These are phyloP conservation scores for Meiosimyza decipiens DNA, from an alignment of 2,888 invertebrate genomes.

Conservation along the genomic window DNA sequence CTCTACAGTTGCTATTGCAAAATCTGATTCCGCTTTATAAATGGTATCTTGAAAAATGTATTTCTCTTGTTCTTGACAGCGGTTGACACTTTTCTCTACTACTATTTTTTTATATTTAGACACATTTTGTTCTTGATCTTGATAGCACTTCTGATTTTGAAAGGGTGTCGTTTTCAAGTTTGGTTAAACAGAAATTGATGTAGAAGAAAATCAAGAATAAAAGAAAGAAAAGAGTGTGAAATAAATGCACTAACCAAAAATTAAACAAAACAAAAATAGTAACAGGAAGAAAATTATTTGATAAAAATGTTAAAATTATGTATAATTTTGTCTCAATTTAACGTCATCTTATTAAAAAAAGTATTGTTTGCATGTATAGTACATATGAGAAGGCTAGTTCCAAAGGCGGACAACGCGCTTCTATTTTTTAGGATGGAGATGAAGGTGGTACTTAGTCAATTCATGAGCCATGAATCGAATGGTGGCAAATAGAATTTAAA, in stretches of 20 bases:
- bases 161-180: no score
- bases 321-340: slow-evolving; percentile 21
- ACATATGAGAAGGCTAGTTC: neutral
- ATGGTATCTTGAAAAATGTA: neutral
- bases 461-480: no score
- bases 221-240: slow-evolving; percentile 14
- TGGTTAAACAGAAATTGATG: neutral
- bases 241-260: neutral
- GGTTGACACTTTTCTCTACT: slow-evolving; percentile 21
- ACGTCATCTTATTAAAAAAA: slow-evolving; percentile 18
- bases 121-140: slow-evolving; percentile 25
- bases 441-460: no score
- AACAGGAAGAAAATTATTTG: slow-evolving; percentile 12
- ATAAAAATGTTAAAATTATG: slow-evolving; percentile 23
- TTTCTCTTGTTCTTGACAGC: slow-evolving; percentile 1
- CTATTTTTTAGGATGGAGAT: no score
- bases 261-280: slow-evolving; percentile 10
- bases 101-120: slow-evolving; percentile 31
- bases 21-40: slow-evolving; percentile 8
- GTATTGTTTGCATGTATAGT: slow-evolving; percentile 19
- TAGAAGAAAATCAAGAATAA: slow-evolving; percentile 18
- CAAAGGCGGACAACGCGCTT: no score
- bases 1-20: neutral
- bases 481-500: no score
- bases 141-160: slow-evolving; percentile 24